Evolutionary conservation across 2,888 invertebrate genomes (phyloP).

Genomic region (Drosophila acutilabella): DNA sequence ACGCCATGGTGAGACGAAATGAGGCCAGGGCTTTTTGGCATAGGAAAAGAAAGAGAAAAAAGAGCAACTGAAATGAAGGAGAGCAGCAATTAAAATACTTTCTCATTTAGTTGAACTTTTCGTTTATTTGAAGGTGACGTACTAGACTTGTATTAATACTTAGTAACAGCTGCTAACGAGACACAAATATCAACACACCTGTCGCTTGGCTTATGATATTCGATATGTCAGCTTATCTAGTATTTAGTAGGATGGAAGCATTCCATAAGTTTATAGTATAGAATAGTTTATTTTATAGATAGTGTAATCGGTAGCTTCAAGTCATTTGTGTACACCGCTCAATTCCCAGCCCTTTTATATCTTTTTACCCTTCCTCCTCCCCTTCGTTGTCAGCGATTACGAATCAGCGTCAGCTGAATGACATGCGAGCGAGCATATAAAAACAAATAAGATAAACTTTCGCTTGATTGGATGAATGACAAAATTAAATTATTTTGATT

Average conservation of each 20-base stretch:
- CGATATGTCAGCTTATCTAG: conserved; percentile 42
- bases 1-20: conserved; percentile 38
- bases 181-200: conserved; percentile 16
- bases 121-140: neutral
- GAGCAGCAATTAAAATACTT: conserved; percentile 17
- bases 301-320: conserved; percentile 47
- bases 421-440: conserved; percentile 56
- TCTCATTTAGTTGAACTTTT: neutral
- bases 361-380: neutral
- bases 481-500: conserved; percentile 80
- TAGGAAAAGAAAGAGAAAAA: conserved; percentile 24
- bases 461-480: conserved; percentile 76
- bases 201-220: conserved; percentile 29
- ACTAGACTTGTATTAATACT: neutral
- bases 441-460: conserved; percentile 56
- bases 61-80: neutral
- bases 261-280: neutral
- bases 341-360: neutral
- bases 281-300: conserved; percentile 24
- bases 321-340: conserved; percentile 25
- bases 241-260: too few relatives aligned
- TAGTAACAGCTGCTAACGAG: conserved; percentile 3
- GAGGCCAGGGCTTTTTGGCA: conserved; percentile 46
- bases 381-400: conserved; percentile 12
- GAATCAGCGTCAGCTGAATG: conserved; percentile 34